Percentiles rank a stretch among this genome's conserved stretches.
Conservation (phyloP, 2,888 invertebrate genomes). For the Sphinx pinastri region DNA sequence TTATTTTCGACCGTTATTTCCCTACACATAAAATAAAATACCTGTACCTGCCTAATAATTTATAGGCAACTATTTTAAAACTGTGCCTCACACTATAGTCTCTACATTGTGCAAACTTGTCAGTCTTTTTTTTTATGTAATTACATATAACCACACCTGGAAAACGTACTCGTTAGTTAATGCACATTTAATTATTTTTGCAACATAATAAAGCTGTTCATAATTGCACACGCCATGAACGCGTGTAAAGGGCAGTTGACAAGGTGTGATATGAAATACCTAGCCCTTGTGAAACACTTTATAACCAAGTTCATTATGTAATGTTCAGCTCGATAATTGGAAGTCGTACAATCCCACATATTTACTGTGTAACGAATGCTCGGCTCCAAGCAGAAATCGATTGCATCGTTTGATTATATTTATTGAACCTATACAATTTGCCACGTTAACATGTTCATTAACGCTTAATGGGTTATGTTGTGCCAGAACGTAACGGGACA, state of each 20-base stretch:
- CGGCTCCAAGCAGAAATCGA: slow-evolving; percentile 5
- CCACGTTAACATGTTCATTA: background rate
- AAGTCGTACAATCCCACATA: slow-evolving; percentile 16
- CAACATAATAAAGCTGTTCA: slow-evolving; percentile 7
- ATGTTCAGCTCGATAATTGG: slow-evolving; percentile 4
- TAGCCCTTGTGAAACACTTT: background rate
- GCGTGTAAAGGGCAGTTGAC: slow-evolving; percentile 8
- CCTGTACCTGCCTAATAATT: too few relatives aligned
- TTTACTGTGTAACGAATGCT: slow-evolving; percentile 4
- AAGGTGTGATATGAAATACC: background rate
- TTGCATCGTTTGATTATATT: background rate
- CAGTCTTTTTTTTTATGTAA: background rate
- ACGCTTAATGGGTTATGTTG: background rate
- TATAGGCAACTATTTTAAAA: too few relatives aligned
- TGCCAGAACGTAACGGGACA: slow-evolving; percentile 12
- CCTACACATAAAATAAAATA: too few relatives aligned
- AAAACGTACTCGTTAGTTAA: slow-evolving; percentile 16
- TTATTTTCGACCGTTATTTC: too few relatives aligned
- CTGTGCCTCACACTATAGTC: background rate
- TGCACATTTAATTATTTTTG: slow-evolving; percentile 15
- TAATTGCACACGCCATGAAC: background rate
- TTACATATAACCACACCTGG: background rate
- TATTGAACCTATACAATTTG: background rate
- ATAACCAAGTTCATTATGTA: background rate
- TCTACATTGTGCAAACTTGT: background rate